Percentiles rank a stretch among this genome's conserved stretches.
These are phyloP conservation scores for Alcis repandata DNA, from an alignment of 2,888 invertebrate genomes.

Conservation along the genomic window DNA sequence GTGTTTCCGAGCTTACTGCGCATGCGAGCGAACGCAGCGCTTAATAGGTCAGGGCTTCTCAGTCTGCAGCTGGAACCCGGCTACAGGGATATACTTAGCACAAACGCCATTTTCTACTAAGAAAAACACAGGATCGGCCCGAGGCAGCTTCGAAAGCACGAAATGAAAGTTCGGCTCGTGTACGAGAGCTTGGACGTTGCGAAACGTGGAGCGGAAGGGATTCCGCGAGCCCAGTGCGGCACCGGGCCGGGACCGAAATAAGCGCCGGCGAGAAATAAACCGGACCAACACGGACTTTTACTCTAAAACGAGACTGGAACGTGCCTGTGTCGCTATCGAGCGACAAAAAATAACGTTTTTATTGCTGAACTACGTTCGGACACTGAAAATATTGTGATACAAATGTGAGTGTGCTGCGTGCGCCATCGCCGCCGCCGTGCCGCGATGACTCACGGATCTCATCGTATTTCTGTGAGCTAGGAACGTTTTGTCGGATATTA, in stretches of 20 bases:
- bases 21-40: constrained; percentile 74
- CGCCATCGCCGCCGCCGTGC: constrained; percentile 45
- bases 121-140: constrained; percentile 45
- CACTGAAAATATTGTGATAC: constrained; percentile 58
- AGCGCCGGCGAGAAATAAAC: constrained; percentile 61
- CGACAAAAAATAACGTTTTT: constrained; percentile 47
- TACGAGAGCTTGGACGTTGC: constrained; percentile 42
- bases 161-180: constrained; percentile 51
- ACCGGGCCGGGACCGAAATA: constrained; percentile 67
- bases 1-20: constrained; percentile 71
- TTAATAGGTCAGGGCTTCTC: constrained; percentile 82
- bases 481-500: constrained; percentile 46
- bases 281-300: constrained; percentile 54
- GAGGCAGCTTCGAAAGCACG: constrained; percentile 50
- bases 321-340: constrained; percentile 53
- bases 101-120: constrained; percentile 62
- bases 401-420: constrained; percentile 62
- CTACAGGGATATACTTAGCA: constrained; percentile 72
- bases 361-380: constrained; percentile 48
- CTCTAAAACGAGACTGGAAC: constrained; percentile 58
- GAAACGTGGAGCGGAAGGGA: constrained; percentile 44
- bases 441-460: constrained; percentile 59
- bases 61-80: constrained; percentile 76
- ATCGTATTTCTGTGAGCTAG: constrained; percentile 60
- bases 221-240: constrained; percentile 54